phyloP scores from a whole-genome alignment of 1,140 invertebrate genomes.

The Choristoneura fumiferana region DNA sequence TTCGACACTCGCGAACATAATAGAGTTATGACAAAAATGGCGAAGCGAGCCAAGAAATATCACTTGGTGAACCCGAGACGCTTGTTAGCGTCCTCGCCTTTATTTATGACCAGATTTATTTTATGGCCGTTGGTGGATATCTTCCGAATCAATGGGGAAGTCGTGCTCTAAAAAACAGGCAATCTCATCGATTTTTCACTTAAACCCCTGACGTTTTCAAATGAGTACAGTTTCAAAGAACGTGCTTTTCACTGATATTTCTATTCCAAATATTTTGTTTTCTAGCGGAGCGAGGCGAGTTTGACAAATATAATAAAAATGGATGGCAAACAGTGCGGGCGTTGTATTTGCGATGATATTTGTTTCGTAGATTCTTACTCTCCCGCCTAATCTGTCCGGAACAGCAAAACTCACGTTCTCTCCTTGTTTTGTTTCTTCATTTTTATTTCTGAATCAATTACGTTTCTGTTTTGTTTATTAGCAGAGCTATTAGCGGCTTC shows the following conservation, averaged over 20 bases:
- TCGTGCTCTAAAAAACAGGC: constrained; percentile 49
- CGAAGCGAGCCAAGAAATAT: constrained; percentile 64
- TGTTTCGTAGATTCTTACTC: constrained; percentile 61
- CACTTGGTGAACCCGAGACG: constrained; percentile 70
- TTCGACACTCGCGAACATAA: constrained; percentile 65
- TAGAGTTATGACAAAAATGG: constrained; percentile 77
- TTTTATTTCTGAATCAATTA: constrained; percentile 31
- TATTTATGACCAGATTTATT: constrained; percentile 77
- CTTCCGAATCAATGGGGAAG: constrained; percentile 51
- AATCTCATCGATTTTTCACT: constrained; percentile 38
- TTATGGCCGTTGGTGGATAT: constrained; percentile 59
- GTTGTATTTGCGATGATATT: constrained; percentile 67
- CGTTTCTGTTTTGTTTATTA: not conserved
- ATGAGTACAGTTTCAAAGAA: constrained; percentile 11
- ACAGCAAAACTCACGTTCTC: constrained; percentile 55
- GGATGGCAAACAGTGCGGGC: constrained; percentile 59
- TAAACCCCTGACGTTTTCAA: not conserved
- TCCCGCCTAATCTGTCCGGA: constrained; percentile 62
- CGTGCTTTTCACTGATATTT: constrained; percentile 34
- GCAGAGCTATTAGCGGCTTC: not conserved
- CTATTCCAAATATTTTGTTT: constrained; percentile 44
- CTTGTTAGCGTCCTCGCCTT: constrained; percentile 72
- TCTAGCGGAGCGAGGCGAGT: constrained; percentile 39
- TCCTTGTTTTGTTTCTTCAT: constrained; percentile 65
- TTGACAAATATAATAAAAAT: constrained; percentile 67